Base-by-base conservation (phyloP, 64 coral and sea anemone genomes). In the Anthopleura sola region DNA sequence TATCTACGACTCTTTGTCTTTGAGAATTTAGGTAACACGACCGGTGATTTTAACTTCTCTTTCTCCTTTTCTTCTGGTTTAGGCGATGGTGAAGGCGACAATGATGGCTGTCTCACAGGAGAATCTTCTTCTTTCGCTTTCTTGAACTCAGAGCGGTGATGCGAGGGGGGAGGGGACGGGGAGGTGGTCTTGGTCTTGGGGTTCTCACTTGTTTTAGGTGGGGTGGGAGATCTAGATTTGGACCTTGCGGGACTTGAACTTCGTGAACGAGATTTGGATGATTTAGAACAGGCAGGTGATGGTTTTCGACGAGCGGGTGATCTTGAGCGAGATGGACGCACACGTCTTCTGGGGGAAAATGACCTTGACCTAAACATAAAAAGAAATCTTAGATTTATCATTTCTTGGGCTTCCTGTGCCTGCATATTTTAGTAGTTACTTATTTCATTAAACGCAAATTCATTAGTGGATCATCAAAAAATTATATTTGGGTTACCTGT, bases 1-100 rank as follows among this genome's bases (percentile, higher is more conserved):
- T 97, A 97, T 49, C 94, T 83, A 36, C 94, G 94, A 47, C 87
- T 97, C 51, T 90, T 92, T 9, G 87, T 97, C 84, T 97, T 97
- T 55, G 93, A 91, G 2, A 92, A 91, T 86, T 99, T 99, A 1
- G 97, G 97, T 28, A 92, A 50, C 3, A 71, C 14, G 31, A 89
- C 92, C 1, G 95, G 92, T 2, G 97, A 99, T 53, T 90, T 92
- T 40, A 86, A 83, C 86, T 92, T 99, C 1, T 75, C 60, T 64
- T 99, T 86, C 37, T 98, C 95, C 34, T 89, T 93, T 7, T 71
- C 69, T 80, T 91, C 49, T 74, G 90, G 94, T 54, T 90, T 76
- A 3, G 93, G 90, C 24, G 93, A 95, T 5, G 90, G 83, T 26
- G 94, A 97, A 8, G 53, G 54, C 23, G 89, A 91, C 2, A 85